Conservation (phyloP, 2,888 invertebrate genomes). For the Aphodius granarius region DNA sequence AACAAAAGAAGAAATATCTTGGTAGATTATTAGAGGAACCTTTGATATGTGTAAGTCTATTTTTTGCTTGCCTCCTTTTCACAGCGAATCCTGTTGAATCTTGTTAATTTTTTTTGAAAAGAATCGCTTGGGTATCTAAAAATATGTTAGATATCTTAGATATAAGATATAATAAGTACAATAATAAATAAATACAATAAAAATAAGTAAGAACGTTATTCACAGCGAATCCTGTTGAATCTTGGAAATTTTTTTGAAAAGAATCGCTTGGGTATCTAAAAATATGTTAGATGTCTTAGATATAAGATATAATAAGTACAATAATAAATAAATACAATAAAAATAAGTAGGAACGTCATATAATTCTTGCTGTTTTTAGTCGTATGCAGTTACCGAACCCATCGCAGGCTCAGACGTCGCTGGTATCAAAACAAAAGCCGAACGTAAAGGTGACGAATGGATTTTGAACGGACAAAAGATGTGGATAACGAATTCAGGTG, state of each 20-base stretch:
- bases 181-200: conserved; percentile 26
- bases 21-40: conserved; percentile 90
- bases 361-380: conserved; percentile 60
- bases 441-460: conserved; percentile 93
- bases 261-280: too few species aligned
- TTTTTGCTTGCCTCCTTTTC: not conserved
- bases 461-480: conserved; percentile 94
- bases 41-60: conserved; percentile 83
- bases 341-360: not conserved
- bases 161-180: too few species aligned
- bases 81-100: conserved; percentile 19
- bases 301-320: too few species aligned
- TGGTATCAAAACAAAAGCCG: conserved; percentile 87
- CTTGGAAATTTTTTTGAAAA: too few species aligned
- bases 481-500: conserved; percentile 99
- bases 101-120: too few species aligned
- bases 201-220: not conserved
- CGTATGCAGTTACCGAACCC: conserved; percentile 96
- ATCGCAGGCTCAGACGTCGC: conserved; percentile 96
- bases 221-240: too few species aligned
- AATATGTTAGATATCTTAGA: too few species aligned
- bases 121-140: too few species aligned
- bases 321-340: conserved; percentile 26
- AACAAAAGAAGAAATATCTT: conserved; percentile 93
- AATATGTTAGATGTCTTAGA: too few species aligned